These are phyloP conservation scores for Brachypodius melanocephalos DNA, from an alignment of 2,113 vertebrate species.

Conservation along the genomic window DNA sequence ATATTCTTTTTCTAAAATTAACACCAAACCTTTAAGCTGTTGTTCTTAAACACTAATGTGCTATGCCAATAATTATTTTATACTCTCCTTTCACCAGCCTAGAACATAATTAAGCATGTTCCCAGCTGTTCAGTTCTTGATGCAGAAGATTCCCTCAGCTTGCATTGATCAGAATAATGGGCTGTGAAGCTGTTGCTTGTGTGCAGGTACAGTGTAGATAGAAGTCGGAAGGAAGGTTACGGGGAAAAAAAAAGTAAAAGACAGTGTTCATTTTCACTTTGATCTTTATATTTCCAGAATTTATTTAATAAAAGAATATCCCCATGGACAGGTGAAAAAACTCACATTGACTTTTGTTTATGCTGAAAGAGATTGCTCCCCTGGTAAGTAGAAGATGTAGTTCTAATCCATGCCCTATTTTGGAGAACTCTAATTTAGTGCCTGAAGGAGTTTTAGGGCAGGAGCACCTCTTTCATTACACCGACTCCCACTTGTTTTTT, in stretches of 20 bases:
- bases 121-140: not conserved
- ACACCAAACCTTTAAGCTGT: not conserved
- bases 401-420: slow-evolving; percentile 27
- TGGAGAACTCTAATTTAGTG: not conserved
- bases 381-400: not conserved
- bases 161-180: not conserved
- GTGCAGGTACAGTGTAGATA: not conserved
- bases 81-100: not conserved
- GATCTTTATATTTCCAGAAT: not conserved
- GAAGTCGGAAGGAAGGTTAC: not conserved
- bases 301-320: not conserved
- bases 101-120: not conserved
- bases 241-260: not conserved
- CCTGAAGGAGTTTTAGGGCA: slow-evolving; percentile 29
- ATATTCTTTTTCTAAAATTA: not conserved
- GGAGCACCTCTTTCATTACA: slow-evolving; percentile 34
- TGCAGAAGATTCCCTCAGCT: not conserved
- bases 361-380: not conserved
- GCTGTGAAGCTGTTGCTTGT: not conserved
- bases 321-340: not conserved
- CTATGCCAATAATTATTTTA: not conserved
- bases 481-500: slow-evolving; percentile 47
- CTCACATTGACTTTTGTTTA: not conserved
- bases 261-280: not conserved
- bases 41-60: not conserved